Evolutionary conservation across 2,888 invertebrate species (phyloP), one percentile per base, ranked within the genome.

Genomic region (Ceramica pisi): DNA sequence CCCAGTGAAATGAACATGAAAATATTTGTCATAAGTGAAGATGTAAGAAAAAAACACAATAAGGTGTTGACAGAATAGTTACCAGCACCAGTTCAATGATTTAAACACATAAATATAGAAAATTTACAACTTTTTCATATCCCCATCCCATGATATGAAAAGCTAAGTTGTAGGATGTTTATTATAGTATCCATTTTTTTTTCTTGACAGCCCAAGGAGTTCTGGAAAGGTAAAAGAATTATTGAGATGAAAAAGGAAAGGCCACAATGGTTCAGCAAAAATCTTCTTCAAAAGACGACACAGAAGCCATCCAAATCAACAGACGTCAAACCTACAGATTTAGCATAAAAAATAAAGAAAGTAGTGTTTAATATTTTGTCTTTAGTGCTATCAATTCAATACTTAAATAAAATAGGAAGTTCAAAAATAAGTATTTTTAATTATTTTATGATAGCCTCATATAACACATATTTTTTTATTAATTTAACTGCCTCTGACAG

Each of bases 191-290:
- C 26, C 26, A 26, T 31, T 31, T 31, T 31, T 31, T 31, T 64
- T 44, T 10, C 0, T 35, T 94, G 92, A 41, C 91, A 97, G 94
- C 95, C 97, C 1, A 93, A 95, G 41, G 97, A 97, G 85, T 96
- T 95, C 80, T 96, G 96, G 92, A 94, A 97, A 86, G 97, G 97
- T 1, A 98, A 98, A 93, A 96, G 98, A 84, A 97, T 99, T 78
- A 97, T 99, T 21, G 99, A 99, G 95, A 97, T 99, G 96, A 96
- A 98, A 60, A 98, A 98, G 90, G 97, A 97, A 70, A 96, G 99
- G 78, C 99, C 99, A 7, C 93, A 97, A 53, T 99, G 99, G 99
- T 99, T 99, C 89, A 97, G 98, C 82, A 97, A 97, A 87, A 98
- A 98, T 94, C 96, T 99, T 63, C 93, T 98, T 26, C 97, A 98